Evolutionary conservation across 2,888 invertebrate species (phyloP).

Genomic region (Ichneumoninae sp.): DNA sequence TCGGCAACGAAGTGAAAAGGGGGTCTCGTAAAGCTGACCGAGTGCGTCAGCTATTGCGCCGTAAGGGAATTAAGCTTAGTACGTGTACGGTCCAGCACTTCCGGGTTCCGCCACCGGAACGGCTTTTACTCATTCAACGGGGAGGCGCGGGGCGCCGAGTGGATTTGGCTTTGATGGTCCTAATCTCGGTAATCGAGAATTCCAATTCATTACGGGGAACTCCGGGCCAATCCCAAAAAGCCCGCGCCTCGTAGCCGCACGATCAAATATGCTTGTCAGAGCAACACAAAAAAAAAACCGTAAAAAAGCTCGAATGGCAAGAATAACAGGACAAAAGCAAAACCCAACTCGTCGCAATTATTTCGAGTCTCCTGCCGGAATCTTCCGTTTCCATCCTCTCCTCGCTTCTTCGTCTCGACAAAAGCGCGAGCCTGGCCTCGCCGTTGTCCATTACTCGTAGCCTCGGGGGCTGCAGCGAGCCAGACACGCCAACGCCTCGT

Average conservation of each 20-base stretch:
- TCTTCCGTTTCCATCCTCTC: slow-evolving; percentile 26
- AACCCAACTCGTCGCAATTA: slow-evolving; percentile 9
- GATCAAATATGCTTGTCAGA: too few species aligned
- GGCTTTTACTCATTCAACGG: slow-evolving; percentile 32
- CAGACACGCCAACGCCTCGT: slow-evolving; percentile 50
- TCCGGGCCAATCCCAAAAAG: background rate
- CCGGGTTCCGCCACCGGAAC: slow-evolving; percentile 23
- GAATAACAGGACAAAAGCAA: background rate
- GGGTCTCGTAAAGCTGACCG: slow-evolving; percentile 37
- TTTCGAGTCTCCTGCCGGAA: slow-evolving; percentile 15
- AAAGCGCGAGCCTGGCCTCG: slow-evolving; percentile 40
- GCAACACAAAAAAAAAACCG: background rate
- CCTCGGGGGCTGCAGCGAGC: slow-evolving; percentile 33
- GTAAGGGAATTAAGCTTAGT: slow-evolving; percentile 43
- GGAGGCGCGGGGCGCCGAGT: slow-evolving; percentile 33
- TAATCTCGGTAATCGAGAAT: slow-evolving; percentile 75
- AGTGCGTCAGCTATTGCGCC: slow-evolving; percentile 60
- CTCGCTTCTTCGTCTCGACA: slow-evolving; percentile 42
- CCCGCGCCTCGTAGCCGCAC: too few species aligned
- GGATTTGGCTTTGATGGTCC: slow-evolving; percentile 68
- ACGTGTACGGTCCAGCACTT: slow-evolving; percentile 47
- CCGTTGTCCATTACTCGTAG: slow-evolving; percentile 59
- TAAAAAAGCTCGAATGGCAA: background rate
- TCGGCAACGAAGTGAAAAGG: slow-evolving; percentile 21
- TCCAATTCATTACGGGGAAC: slow-evolving; percentile 49